phyloP scores from a whole-genome alignment of 2,888 invertebrate genomes.

The Pachymerium ferrugineum region DNA sequence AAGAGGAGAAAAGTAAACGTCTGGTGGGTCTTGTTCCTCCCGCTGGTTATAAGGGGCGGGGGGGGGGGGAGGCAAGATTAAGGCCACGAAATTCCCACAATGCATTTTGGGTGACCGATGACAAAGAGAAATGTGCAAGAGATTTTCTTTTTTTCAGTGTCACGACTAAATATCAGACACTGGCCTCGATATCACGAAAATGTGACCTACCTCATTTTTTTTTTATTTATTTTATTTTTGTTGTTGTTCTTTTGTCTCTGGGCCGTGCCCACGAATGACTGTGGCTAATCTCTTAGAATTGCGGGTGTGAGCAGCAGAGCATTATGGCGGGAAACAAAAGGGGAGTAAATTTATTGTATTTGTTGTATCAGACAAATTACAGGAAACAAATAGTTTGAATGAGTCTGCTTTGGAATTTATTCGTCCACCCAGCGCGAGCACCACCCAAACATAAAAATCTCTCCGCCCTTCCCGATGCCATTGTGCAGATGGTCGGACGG shows the following conservation, averaged over 20 bases:
- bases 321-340: conserved; percentile 31
- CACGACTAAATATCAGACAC: not conserved
- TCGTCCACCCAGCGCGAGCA: conserved; percentile 23
- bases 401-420: conserved; percentile 34
- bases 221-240: not conserved
- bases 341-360: conserved; percentile 33
- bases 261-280: conserved; percentile 15
- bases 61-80: not conserved
- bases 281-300: conserved; percentile 31
- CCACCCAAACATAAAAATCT: conserved; percentile 33
- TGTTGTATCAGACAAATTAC: conserved; percentile 34
- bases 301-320: conserved; percentile 31
- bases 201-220: not conserved
- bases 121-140: conserved; percentile 4
- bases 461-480: conserved; percentile 23
- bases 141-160: conserved; percentile 10
- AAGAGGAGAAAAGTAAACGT: conserved; percentile 11
- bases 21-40: conserved; percentile 9
- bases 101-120: conserved; percentile 18
- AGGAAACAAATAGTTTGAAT: conserved; percentile 34
- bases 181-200: conserved; percentile 15
- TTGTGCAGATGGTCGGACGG: conserved; percentile 29
- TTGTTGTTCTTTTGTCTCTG: not conserved
- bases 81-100: conserved; percentile 6
- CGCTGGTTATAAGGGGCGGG: not conserved